Base-by-base conservation (phyloP, 2,888 invertebrate genomes). In the Campoletis raptor region DNA sequence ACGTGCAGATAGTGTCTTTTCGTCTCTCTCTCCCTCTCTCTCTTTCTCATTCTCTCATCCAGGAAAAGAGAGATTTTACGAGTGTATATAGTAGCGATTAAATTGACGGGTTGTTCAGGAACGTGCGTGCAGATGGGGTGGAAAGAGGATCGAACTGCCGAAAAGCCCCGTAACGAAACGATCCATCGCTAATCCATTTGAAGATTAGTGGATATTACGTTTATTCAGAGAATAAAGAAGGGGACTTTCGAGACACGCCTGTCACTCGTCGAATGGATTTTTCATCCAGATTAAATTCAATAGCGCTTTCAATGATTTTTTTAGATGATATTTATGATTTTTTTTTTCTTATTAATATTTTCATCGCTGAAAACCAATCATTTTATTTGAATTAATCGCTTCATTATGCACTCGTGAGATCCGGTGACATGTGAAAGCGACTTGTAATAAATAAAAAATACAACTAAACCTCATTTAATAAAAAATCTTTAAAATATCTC, bases 121-220 rank as follows among this genome's bases (percentile, higher is more conserved):
- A 85, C 83, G 86, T 76, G 82, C 70, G 36, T 77, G 48, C 21
- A 42, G 57, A 57, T 69, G 57, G 64, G 70, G 72, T 64, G 66
- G 57, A 61, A n/a, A 61, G 76, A 61, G 77, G 81, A 48, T 54
- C 57, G 67, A 72, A 36, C 48, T 61, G 48, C 66, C 61, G 73
- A 76, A 81, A 81, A 82, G 74, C 61, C 40, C 67, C 81, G 78
- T 86, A 78, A 81, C 86, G 81, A 66, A 83, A 79, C 70, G 76
- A 78, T 54, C 84, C 61, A 66, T 73, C 64, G 73, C 72, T 86
- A 83, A 86, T 86, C 86, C 83, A 81, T 83, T 80, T 70, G 61
- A 36, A 78, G 57, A 54, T 24, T 15, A 70, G 57, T 74, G 57
- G 81, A 81, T 76, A 72, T 36, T 72, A 73, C 37, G 73, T 81